These are phyloP conservation scores for Lydus trimaculatus DNA, from an alignment of 2,888 invertebrate species.

Conservation along the genomic window DNA sequence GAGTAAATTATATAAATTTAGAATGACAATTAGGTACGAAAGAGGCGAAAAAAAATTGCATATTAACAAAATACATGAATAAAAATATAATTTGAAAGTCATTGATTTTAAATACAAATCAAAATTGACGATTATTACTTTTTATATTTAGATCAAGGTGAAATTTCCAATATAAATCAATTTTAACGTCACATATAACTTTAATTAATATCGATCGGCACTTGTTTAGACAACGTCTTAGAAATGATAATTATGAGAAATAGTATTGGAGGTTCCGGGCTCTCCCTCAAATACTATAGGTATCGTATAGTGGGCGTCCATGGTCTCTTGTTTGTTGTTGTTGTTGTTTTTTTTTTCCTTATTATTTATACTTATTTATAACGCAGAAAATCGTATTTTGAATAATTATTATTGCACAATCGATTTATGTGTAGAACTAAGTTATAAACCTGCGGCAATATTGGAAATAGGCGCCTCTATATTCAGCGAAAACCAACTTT, in stretches of 20 bases:
- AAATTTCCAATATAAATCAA: slow-evolving; percentile 7
- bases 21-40: background rate
- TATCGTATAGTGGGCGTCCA: slow-evolving; percentile 31
- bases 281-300: slow-evolving; percentile 25
- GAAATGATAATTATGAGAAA: background rate
- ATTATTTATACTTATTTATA: no score
- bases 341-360: background rate
- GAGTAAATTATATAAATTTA: background rate
- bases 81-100: background rate
- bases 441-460: background rate
- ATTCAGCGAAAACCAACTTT: slow-evolving; percentile 4
- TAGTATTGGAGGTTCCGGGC: slow-evolving; percentile 25
- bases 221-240: slow-evolving; percentile 25
- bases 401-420: slow-evolving; percentile 33
- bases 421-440: slow-evolving; percentile 23
- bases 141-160: slow-evolving; percentile 5
- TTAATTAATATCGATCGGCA: slow-evolving; percentile 33
- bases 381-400: slow-evolving; percentile 30
- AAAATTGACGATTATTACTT: background rate
- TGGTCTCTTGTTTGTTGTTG: slow-evolving; percentile 21
- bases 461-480: slow-evolving; percentile 3
- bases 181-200: slow-evolving; percentile 16
- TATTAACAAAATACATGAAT: background rate
- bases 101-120: slow-evolving; percentile 6
- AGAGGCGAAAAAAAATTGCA: background rate